A percentile compares a stretch with the other conserved stretches of the same genome.
phyloP scores from a whole-genome alignment of 35 echinoderm and acorn worm species.

The Amphiura filiformis region DNA sequence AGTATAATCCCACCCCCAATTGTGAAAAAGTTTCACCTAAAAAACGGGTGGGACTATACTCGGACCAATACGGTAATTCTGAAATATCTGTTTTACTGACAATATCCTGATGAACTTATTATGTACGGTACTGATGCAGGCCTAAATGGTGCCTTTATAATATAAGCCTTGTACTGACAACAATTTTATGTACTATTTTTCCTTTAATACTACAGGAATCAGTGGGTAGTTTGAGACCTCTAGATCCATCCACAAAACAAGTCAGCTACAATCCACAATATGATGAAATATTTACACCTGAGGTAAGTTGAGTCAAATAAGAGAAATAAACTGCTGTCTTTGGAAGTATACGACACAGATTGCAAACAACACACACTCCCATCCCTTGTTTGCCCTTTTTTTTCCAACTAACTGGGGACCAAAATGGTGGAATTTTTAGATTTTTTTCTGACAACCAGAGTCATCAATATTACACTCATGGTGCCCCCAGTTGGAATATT shows the following conservation, averaged over 20 bases:
- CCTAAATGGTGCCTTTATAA: not conserved
- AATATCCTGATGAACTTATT: not conserved
- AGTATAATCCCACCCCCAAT: too few relatives aligned
- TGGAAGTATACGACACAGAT: too few relatives aligned
- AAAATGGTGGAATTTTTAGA: not conserved
- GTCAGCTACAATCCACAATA: slow-evolving; percentile 79
- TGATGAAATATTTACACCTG: slow-evolving; percentile 89
- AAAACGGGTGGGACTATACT: too few relatives aligned
- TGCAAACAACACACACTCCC: too few relatives aligned
- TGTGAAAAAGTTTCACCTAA: too few relatives aligned
- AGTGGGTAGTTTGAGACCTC: slow-evolving; percentile 49
- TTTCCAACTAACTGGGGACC: not conserved
- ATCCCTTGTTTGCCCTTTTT: not conserved
- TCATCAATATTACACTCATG: too few relatives aligned
- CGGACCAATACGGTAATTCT: too few relatives aligned
- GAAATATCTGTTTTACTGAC: not conserved
- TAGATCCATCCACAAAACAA: slow-evolving; percentile 81
- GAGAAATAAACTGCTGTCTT: too few relatives aligned
- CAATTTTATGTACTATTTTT: not conserved
- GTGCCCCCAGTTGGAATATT: too few relatives aligned
- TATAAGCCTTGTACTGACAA: not conserved
- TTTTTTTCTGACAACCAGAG: not conserved
- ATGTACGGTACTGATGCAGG: not conserved
- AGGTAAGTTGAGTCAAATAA: too few relatives aligned
- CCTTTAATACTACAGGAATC: slow-evolving; percentile 38